Evolutionary conservation across 2,113 vertebrate genomes (phyloP), one percentile per base, ranked within the genome.

Genomic region (Sardina pilchardus): DNA sequence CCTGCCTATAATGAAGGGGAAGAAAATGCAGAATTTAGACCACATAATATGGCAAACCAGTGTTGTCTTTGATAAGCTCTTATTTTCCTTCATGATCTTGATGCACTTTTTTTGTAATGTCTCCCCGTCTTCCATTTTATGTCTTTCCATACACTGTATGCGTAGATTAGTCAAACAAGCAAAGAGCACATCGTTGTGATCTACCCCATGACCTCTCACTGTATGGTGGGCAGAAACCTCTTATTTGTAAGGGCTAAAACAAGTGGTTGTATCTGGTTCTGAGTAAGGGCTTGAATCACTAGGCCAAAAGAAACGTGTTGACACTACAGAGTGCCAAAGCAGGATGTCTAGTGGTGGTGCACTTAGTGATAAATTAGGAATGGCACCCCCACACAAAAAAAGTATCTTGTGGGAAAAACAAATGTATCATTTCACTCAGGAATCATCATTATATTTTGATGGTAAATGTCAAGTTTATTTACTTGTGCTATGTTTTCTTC

Each of bases 51-150:
- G 56, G 24, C 88, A 30, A 84, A 83, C 56, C 89, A 88, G 88
- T 90, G 88, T 93, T 91, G 86, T 81, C 26, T 71, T 67, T 3
- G 10, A 67, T 67, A 67, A 67, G 63, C 63, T 63, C 26, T 67
- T 67, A 6, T 26, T 75, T 53, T 39, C 30, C n/a, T 39, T 48
- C 83, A 85, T 88, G 56, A n/a, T 90, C 0, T 84, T 83, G 21
- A 91, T 90, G 94, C 93, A 94, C 93, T 95, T 94, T 91, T 78
- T 95, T 94, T 91, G 78, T 82, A 67, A 88, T 50, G 78, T 83
- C 21, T 5, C 82, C 30, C 36, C 48, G 88, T 89, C 85, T 88
- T 89, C 87, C 59, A 81, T 86, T 26, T 48, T 50, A 80, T 42
- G 63, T 24, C 81, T 24, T 45, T 80, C 63, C 87, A 43, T 86